These are phyloP conservation scores for Aphaenogaster rudis DNA, from an alignment of 1,140 invertebrate species.

Conservation along the genomic window DNA sequence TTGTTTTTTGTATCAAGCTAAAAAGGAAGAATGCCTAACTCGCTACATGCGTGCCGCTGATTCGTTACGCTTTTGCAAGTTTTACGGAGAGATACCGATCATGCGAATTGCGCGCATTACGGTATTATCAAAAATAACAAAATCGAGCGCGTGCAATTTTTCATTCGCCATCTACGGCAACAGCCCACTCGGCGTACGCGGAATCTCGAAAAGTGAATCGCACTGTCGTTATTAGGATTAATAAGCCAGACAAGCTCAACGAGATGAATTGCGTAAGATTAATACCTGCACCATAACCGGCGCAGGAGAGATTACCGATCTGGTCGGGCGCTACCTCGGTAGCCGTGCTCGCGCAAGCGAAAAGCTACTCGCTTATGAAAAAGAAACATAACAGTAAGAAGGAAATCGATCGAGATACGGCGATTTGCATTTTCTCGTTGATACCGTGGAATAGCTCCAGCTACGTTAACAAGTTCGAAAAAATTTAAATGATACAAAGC, in stretches of 20 bases:
- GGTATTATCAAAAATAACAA: conserved; percentile 56
- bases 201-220: conserved; percentile 73
- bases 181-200: background rate
- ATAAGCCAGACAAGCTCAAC: conserved; percentile 67
- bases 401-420: conserved; percentile 42
- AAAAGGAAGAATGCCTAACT: conserved; percentile 62
- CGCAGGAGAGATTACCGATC: conserved; percentile 80
- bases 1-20: conserved; percentile 9
- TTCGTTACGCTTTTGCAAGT: conserved; percentile 61
- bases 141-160: conserved; percentile 51
- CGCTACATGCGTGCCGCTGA: conserved; percentile 10
- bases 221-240: conserved; percentile 72
- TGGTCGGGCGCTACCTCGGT: conserved; percentile 73
- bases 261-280: conserved; percentile 83
- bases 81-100: conserved; percentile 54
- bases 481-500: background rate
- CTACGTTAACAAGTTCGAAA: background rate
- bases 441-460: conserved; percentile 27
- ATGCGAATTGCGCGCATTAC: conserved; percentile 50
- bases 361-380: conserved; percentile 58
- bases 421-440: conserved; percentile 63
- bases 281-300: conserved; percentile 80
- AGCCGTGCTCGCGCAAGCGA: conserved; percentile 59
- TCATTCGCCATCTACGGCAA: conserved; percentile 46
- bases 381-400: conserved; percentile 33